Base-by-base conservation (phyloP, 2,888 invertebrate species). In the Eurytoma californica region DNA sequence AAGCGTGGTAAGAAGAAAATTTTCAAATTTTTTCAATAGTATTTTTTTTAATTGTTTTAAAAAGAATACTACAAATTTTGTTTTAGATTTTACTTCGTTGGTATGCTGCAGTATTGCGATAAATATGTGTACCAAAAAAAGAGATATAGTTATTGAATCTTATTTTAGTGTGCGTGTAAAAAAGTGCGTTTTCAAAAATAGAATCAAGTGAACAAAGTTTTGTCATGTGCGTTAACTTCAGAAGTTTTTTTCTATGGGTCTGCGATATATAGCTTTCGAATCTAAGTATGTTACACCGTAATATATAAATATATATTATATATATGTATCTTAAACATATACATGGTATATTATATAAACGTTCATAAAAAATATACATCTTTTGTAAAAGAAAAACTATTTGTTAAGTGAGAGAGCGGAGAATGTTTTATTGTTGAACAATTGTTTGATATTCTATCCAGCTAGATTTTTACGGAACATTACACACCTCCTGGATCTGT, bases 381-480 rank as follows among this genome's bases (percentile, higher is more conserved):
- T 67, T 67, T 68, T 78, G 68, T 79, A 79, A 65, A 69, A 58
- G 51, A 78, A 58, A 9, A 72, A 66, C 51, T 77, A 57, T 72
- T 60, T 77, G 66, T 77, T 77, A 58, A 68, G 66, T 47, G 28
- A 16, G 24, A 58, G 18, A n/a, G 13, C 5, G 53, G 16, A 68
- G 51, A 73, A 69, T 13, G 55, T 73, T 68, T 73, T 61, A 68
- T 69, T 74, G 70, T 79, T 70, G 20, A 75, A 65, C 3, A 79
- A 74, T 70, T 66, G 47, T 75, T 79, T 70, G 7, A 70, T 73
- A 73, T 78, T 67, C 47, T 72, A 78, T 67, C 51, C 72, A 67
- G 28, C 60, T 72, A 78, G 69, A 79, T 74, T 74, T 74, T 74
- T 68, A 73, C 53, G 24, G 39, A 51, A 51, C 53, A 69, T 69